A percentile compares a stretch with the other conserved stretches of the same genome.
phyloP scores from a whole-genome alignment of 2,888 invertebrate genomes.

The Noctua fimbriata region DNA sequence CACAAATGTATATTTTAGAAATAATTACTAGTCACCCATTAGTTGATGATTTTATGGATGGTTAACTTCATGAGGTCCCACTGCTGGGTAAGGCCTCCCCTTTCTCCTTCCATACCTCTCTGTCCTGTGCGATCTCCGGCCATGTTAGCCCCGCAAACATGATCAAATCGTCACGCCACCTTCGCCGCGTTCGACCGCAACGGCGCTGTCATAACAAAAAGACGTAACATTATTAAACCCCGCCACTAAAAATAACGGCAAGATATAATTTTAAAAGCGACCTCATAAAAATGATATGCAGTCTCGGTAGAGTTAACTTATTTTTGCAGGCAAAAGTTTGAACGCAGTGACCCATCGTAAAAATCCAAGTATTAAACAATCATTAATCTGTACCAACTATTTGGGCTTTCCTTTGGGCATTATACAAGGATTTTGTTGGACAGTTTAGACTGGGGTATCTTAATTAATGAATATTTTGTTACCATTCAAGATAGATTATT shows the following conservation, averaged over 20 bases:
- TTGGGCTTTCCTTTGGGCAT: background rate
- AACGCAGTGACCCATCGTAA: background rate
- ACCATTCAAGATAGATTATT: background rate
- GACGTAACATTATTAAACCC: background rate
- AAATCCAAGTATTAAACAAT: background rate
- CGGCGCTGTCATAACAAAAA: background rate
- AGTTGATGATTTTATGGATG: background rate
- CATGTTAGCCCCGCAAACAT: too few relatives aligned
- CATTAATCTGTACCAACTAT: background rate
- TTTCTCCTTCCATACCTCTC: too few relatives aligned
- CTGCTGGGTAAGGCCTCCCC: too few relatives aligned
- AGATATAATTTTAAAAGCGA: background rate
- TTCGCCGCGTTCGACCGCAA: too few relatives aligned
- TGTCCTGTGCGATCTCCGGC: too few relatives aligned
- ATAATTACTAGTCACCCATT: background rate
- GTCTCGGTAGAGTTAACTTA: background rate
- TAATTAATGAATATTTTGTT: slow-evolving; percentile 20
- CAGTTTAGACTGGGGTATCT: slow-evolving; percentile 14
- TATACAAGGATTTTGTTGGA: background rate
- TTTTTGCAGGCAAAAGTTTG: background rate
- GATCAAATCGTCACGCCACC: too few relatives aligned
- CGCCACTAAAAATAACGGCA: background rate
- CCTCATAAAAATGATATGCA: background rate
- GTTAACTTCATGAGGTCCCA: too few relatives aligned
- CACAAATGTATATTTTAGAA: background rate